Conservation (phyloP, 2,113 vertebrate species). For the Lasiurus cinereus region DNA sequence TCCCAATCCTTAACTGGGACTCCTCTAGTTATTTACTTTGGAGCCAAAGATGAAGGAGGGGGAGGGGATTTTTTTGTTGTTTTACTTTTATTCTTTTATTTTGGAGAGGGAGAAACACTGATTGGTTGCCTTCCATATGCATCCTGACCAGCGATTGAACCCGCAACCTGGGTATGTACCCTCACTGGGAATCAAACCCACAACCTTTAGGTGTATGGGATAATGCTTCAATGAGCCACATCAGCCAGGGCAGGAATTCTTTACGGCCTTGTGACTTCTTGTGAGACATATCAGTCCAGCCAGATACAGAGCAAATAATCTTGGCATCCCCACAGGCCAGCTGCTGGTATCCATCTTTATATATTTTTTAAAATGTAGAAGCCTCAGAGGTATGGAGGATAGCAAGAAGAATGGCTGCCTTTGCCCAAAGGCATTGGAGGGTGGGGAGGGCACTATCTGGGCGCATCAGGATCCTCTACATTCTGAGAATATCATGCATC, state of each 20-base stretch:
- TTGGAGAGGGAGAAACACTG: not conserved
- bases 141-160: not conserved
- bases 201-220: not conserved
- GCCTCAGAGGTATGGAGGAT: not conserved
- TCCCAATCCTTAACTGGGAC: not conserved
- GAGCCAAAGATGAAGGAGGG: slow-evolving; percentile 4
- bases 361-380: not conserved
- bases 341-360: not conserved
- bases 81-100: no score
- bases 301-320: slow-evolving; percentile 35
- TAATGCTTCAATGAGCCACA: not conserved
- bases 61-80: not conserved
- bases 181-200: not conserved
- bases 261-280: slow-evolving; percentile 29
- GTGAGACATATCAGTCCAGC: slow-evolving; percentile 11
- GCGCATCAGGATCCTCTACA: not conserved
- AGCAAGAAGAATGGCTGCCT: slow-evolving; percentile 11
- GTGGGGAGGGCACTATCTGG: not conserved
- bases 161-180: not conserved
- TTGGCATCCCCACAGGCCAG: not conserved
- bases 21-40: slow-evolving; percentile 37
- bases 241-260: not conserved
- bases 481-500: slow-evolving; percentile 35
- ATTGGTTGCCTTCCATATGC: not conserved
- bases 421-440: not conserved